phyloP scores from a whole-genome alignment of 1,140 invertebrate genomes.

The Drosophila ohnishii region DNA sequence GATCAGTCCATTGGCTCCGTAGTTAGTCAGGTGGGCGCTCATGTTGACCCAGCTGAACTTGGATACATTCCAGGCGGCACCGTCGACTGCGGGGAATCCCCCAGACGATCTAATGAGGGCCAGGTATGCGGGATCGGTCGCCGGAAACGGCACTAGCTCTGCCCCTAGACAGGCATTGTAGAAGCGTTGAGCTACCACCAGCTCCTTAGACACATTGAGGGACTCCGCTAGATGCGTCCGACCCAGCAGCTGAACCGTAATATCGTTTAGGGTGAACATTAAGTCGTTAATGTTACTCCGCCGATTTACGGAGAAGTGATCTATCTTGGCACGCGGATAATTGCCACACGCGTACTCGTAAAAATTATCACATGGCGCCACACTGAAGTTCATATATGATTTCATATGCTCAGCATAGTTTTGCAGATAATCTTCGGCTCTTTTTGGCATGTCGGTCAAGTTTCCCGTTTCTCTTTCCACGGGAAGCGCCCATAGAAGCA shows the following conservation, averaged over 20 bases:
- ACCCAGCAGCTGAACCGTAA: constrained; percentile 44
- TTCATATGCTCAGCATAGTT: constrained; percentile 82
- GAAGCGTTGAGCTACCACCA: constrained; percentile 59
- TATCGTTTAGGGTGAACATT: constrained; percentile 50
- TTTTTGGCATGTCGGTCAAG: background rate
- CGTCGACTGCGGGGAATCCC: constrained; percentile 73
- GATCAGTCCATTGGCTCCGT: constrained; percentile 53
- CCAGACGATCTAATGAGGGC: constrained; percentile 65
- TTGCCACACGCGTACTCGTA: constrained; percentile 88
- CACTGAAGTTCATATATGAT: constrained; percentile 84
- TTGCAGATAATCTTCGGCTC: constrained; percentile 55
- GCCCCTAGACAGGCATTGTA: constrained; percentile 62
- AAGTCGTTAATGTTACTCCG: constrained; percentile 61
- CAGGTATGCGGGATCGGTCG: constrained; percentile 64
- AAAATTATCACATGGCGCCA: constrained; percentile 89
- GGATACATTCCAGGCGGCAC: constrained; percentile 48
- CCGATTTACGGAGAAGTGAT: constrained; percentile 40
- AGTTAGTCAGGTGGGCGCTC: constrained; percentile 72
- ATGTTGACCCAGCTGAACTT: constrained; percentile 78
- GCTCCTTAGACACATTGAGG: constrained; percentile 53
- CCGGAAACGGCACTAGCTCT: constrained; percentile 14
- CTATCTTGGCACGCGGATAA: constrained; percentile 80
- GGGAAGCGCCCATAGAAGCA: background rate
- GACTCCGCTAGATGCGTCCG: constrained; percentile 29
- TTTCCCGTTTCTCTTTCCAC: background rate